Base-by-base conservation (phyloP, 1,140 invertebrate genomes). In the Hetaerina americana region DNA sequence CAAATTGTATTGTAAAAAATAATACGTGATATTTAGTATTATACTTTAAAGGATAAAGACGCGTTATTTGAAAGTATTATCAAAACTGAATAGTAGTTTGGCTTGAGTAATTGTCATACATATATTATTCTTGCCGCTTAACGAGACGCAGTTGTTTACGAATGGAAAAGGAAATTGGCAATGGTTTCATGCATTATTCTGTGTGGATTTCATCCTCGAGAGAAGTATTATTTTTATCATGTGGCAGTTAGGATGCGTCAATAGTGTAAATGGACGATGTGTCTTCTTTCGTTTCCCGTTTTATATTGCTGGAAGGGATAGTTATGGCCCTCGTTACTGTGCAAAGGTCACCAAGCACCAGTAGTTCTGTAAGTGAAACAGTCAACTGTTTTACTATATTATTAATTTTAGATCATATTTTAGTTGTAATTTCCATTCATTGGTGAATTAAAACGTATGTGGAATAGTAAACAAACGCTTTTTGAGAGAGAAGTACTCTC, bases 301-400 rank as follows among this genome's bases (percentile, higher is more conserved):
- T 57, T 57, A 18, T 57, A 57, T 57, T 57, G 10, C 40, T 57
- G 15, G 40, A 57, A 57, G 40, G 40, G 40, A 57, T 66, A 49
- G 71, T 74, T 72, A 89, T 89, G 88, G 87, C 88, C 78, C 82
- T 89, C 79, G 88, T 89, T 78, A 89, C 87, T 74, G 86, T 89
- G 76, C 87, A 89, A 77, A 84, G 87, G 75, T 89, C 87, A 72
- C 88, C 87, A 73, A 89, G 86, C 77, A 84, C 87, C 72, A 85
- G 85, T 78, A 88, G 86, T 72, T 72, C 40, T 12, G 40, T 57
- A 12, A 57, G 40, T 57, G 22, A 57, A 57, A 57, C 40, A 57
- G 40, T 57, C 40, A 57, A 57, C 40, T 57, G 40, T 57, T 57
- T 57, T 57, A 57, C 15, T 57, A 1, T 57, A n/a, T 57, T 57